Percentiles rank a stretch among this genome's conserved stretches.
Conservation (phyloP, 2,888 invertebrate species). For the Thalpophila matura region DNA sequence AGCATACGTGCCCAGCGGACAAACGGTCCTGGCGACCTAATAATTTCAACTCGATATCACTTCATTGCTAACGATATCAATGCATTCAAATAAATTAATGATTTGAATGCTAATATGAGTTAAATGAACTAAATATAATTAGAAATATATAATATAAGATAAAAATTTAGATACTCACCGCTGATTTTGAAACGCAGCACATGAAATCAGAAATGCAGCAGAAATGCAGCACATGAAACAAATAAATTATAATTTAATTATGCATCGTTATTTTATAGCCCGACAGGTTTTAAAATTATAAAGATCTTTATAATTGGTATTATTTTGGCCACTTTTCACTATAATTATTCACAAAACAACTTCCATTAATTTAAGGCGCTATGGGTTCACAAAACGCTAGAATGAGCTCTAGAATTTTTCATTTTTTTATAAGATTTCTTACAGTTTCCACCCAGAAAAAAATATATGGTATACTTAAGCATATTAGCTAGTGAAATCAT, state of each 20-base stretch:
- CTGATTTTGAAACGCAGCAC: constrained; percentile 79
- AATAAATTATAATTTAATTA: constrained; percentile 62
- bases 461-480: too few relatives aligned
- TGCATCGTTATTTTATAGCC: constrained; percentile 17
- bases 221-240: constrained; percentile 86
- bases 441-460: too few relatives aligned
- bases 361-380: background rate
- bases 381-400: too few relatives aligned
- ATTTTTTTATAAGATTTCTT: too few relatives aligned
- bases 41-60: constrained; percentile 80
- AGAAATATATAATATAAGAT: constrained; percentile 3
- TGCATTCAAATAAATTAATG: constrained; percentile 60
- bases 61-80: constrained; percentile 70
- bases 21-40: constrained; percentile 87
- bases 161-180: constrained; percentile 82
- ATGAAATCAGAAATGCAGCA: constrained; percentile 84
- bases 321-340: constrained; percentile 4
- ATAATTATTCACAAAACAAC: background rate
- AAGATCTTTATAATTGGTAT: constrained; percentile 1
- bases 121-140: constrained; percentile 6
- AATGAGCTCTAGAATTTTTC: too few relatives aligned
- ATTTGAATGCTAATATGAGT: constrained; percentile 45
- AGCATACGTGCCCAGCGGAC: constrained; percentile 84
- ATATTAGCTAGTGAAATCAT: too few relatives aligned
- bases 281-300: background rate